phyloP scores from a whole-genome alignment of 2,888 invertebrate species.

The Dyspetes luteomarginatus region DNA sequence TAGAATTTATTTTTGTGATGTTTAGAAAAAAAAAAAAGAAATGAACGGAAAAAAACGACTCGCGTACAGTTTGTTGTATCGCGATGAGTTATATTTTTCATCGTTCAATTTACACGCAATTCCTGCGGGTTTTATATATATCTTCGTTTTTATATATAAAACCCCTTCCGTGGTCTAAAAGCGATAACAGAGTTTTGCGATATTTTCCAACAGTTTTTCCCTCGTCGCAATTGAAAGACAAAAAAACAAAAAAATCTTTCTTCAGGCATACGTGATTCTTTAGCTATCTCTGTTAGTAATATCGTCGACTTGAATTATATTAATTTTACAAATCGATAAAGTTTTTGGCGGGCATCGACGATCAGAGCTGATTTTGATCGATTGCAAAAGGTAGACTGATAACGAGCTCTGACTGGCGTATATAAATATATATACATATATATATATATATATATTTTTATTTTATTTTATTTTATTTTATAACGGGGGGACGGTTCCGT shows the following conservation, averaged over 20 bases:
- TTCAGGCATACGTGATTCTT: conserved; percentile 19
- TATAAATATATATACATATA: not conserved
- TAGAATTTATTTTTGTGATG: conserved; percentile 62
- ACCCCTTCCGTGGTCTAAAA: not conserved
- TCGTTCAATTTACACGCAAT: conserved; percentile 39
- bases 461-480: no score
- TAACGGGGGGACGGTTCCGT: no score
- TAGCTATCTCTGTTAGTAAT: not conserved
- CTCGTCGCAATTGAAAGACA: not conserved
- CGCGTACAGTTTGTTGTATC: conserved; percentile 23
- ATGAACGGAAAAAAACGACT: conserved; percentile 39
- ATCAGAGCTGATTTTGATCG: conserved; percentile 16
- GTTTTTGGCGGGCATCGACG: not conserved
- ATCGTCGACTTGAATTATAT: conserved; percentile 7
- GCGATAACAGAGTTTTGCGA: conserved; percentile 21
- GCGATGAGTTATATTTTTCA: conserved; percentile 43
- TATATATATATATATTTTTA: conserved; percentile 21
- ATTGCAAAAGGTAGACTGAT: conserved; percentile 17
- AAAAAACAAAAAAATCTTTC: not conserved
- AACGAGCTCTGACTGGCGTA: conserved; percentile 41
- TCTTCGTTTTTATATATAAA: no score
- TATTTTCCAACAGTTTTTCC: conserved; percentile 18
- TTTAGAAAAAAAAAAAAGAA: conserved; percentile 3
- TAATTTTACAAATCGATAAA: conserved; percentile 42
- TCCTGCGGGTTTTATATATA: conserved; percentile 3